Evolutionary conservation across 2,113 vertebrate genomes (phyloP), one percentile per base, ranked within the genome.

Genomic region (Hemiscyllium ocellatum): DNA sequence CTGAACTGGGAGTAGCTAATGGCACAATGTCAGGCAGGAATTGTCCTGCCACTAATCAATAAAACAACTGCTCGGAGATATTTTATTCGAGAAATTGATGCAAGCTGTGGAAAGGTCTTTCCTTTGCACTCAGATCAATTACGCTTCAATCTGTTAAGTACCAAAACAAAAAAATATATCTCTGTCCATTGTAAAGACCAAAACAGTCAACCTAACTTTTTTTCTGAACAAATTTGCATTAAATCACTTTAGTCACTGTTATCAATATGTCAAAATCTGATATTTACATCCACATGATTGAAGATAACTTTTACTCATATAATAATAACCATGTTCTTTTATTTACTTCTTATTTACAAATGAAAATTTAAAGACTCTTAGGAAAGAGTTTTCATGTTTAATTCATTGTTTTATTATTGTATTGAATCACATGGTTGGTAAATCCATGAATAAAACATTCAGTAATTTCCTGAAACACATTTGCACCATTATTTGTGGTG

Each of bases 381-480:
- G 33, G 61, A 68, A 93, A 93, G 66, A 66, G 56, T 61, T 66
- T 90, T 93, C 65, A 93, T 68, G 89, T 66, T 93, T 93, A 93
- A 93, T 37, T 93, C 66, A 68, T 68, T 17, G 6, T 22, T 66
- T 66, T 93, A 93, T 93, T 93, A 91, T 93, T 42, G 17, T 37
- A 93, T 20, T 93, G 89, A 93, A 93, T 37, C 61, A 65, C 15
- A 37, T 66, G 61, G 17, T 22, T 10, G 33, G 65, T 66, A 93
- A 93, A n/a, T 20, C 89, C 33, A 93, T 93, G 61, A 93, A 93
- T 93, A 66, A 93, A 93, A 93, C 89, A 93, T 93, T 68, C 19
- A 66, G 61, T 93, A 93, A 93, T 66, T 93, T 68, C n/a, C 61
- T 66, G 10, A 93, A 37, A 66, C 89, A 93, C 33, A 37, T 66